A percentile compares a stretch with the other conserved stretches of the same genome.
Conservation (phyloP, 2,113 vertebrate species). For the Podiceps cristatus region DNA sequence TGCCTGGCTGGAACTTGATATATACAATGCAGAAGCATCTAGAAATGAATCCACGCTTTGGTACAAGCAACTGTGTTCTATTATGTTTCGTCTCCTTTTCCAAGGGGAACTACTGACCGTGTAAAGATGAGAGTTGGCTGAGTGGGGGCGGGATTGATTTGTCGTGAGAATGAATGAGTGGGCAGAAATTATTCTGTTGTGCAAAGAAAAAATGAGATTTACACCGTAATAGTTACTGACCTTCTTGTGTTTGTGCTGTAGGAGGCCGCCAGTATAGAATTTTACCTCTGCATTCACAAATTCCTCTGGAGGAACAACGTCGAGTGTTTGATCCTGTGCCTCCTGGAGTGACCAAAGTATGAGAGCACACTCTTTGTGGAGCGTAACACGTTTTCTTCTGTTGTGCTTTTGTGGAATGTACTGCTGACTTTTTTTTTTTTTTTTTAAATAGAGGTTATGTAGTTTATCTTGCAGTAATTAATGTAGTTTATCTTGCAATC, state of each 20-base stretch:
- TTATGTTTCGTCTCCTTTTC: background rate
- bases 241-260: conserved; percentile 45
- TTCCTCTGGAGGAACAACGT: conserved; percentile 94
- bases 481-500: background rate
- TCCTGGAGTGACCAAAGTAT: conserved; percentile 85
- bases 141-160: background rate
- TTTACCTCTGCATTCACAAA: conserved; percentile 94
- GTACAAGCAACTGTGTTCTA: conserved; percentile 68
- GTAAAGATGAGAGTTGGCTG: background rate
- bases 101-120: background rate
- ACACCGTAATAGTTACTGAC: background rate
- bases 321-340: conserved; percentile 92
- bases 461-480: background rate
- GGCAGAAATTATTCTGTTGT: background rate
- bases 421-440: background rate
- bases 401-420: background rate
- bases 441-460: background rate
- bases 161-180: background rate
- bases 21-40: conserved; percentile 95
- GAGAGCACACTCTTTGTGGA: background rate
- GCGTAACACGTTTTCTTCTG: background rate
- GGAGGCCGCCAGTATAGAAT: conserved; percentile 86
- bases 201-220: background rate
- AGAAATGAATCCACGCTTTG: conserved; percentile 92
- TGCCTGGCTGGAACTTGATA: conserved; percentile 98